Percentiles rank a stretch among this genome's conserved stretches.
Evolutionary conservation across 2,797 vertebrate genomes (phyloP).

Genomic region (Botia kubotai): DNA sequence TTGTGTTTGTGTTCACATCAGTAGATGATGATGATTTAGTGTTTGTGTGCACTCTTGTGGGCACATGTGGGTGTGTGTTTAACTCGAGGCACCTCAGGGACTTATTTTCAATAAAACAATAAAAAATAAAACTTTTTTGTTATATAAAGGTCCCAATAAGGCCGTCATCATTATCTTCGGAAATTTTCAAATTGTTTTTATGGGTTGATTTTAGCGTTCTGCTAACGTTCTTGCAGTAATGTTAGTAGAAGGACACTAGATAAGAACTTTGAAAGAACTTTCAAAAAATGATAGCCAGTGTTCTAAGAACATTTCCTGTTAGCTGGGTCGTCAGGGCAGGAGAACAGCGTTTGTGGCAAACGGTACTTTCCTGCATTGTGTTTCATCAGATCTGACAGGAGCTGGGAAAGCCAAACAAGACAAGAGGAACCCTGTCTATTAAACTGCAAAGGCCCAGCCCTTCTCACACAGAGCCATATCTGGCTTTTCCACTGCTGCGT

Average conservation of each 20-base stretch:
- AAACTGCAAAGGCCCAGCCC: slow-evolving; percentile 52
- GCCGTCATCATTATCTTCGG: too few species aligned
- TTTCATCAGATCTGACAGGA: slow-evolving; percentile 77
- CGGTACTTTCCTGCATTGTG: slow-evolving; percentile 66
- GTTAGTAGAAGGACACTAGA: too few species aligned
- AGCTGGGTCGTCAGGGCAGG: slow-evolving; percentile 57
- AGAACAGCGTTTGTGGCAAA: slow-evolving; percentile 63
- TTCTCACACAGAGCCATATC: slow-evolving; percentile 63
- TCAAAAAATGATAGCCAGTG: slow-evolving; percentile 48
- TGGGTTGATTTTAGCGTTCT: too few species aligned
- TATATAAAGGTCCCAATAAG: too few species aligned
- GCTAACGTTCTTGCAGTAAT: too few species aligned
- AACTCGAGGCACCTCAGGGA: too few species aligned
- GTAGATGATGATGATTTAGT: slow-evolving; percentile 38
- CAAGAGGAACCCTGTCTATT: slow-evolving; percentile 67
- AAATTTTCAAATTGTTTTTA: too few species aligned
- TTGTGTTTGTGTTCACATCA: neutral
- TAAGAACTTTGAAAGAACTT: too few species aligned
- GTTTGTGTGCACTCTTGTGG: slow-evolving; percentile 2
- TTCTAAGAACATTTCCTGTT: too few species aligned
- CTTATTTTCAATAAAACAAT: too few species aligned
- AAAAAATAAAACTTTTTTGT: too few species aligned
- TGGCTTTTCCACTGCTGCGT: slow-evolving; percentile 55
- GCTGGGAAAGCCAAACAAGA: slow-evolving; percentile 59
- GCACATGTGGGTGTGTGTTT: too few species aligned